Conservation (phyloP, 2,797 vertebrate species). For the Notolepis coatsorum region DNA sequence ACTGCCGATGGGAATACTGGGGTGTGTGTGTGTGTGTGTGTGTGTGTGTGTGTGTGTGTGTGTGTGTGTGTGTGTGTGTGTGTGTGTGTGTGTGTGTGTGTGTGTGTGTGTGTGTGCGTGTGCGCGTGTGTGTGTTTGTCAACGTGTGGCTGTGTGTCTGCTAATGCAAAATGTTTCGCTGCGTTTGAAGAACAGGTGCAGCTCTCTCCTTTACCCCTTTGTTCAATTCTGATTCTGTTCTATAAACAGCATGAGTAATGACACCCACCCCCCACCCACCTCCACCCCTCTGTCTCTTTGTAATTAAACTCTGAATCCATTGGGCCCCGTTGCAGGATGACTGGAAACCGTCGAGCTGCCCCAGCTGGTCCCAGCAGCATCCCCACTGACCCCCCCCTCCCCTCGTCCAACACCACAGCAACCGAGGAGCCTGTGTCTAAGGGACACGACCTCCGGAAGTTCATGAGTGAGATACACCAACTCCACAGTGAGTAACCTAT, state of each 20-base stretch:
- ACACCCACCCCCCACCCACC: neutral
- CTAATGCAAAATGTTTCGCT: neutral
- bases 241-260: neutral
- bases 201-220: neutral
- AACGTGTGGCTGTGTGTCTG: slow-evolving; percentile 9
- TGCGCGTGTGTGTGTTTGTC: slow-evolving; percentile 10
- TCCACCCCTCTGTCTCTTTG: slow-evolving; percentile 7
- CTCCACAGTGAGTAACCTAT: slow-evolving; percentile 68
- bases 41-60: slow-evolving; percentile 7
- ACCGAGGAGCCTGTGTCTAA: slow-evolving; percentile 20
- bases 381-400: slow-evolving; percentile 13
- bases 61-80: neutral
- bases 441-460: slow-evolving; percentile 60
- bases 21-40: neutral
- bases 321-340: slow-evolving; percentile 53
- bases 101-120: neutral
- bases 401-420: slow-evolving; percentile 44
- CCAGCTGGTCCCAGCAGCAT: slow-evolving; percentile 22
- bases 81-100: neutral
- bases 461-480: slow-evolving; percentile 72
- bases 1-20: neutral
- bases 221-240: slow-evolving; percentile 4
- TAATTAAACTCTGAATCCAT: slow-evolving; percentile 30
- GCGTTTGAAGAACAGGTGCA: slow-evolving; percentile 14
- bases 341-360: slow-evolving; percentile 47